Evolutionary conservation across 2,113 vertebrate species (phyloP).

Genomic region (Balaenoptera acutorostrata): DNA sequence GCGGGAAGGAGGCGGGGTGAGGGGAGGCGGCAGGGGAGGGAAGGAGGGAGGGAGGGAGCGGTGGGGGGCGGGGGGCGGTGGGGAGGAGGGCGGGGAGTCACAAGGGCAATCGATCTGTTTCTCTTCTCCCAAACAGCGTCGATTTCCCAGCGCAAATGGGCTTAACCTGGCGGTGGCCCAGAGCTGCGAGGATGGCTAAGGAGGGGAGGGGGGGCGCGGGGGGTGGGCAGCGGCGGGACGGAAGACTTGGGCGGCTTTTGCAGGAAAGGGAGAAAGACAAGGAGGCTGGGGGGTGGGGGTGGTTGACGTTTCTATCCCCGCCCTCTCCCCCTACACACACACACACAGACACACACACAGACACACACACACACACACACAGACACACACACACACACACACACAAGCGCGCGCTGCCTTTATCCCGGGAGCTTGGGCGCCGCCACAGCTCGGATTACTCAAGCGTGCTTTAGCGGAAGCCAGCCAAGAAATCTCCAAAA

Average conservation of each 20-base stretch:
- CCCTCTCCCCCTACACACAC: constrained; percentile 45
- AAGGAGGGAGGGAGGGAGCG: constrained; percentile 55
- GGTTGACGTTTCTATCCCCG: constrained; percentile 62
- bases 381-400: not conserved
- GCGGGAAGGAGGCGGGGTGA: constrained; percentile 57
- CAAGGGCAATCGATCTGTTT: constrained; percentile 78
- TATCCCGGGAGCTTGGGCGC: constrained; percentile 81
- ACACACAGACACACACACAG: not conserved
- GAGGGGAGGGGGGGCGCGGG: constrained; percentile 41
- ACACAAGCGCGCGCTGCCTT: not conserved
- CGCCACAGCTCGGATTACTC: constrained; percentile 84
- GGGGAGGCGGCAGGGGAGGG: constrained; percentile 63
- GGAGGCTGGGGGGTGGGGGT: not conserved
- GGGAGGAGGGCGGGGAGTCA: constrained; percentile 63
- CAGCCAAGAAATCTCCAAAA: constrained; percentile 73
- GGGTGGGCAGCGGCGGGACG: constrained; percentile 18
- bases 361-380: not conserved
- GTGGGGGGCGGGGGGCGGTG: not conserved
- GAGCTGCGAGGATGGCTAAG: constrained; percentile 73
- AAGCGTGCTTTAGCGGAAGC: constrained; percentile 77
- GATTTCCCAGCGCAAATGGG: constrained; percentile 82
- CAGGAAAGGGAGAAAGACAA: constrained; percentile 43
- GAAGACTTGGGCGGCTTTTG: constrained; percentile 77
- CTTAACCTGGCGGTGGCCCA: constrained; percentile 83
- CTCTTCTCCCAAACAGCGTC: constrained; percentile 87